phyloP scores from a whole-genome alignment of 2,113 vertebrate genomes.

The Circaetus cinerascens region DNA sequence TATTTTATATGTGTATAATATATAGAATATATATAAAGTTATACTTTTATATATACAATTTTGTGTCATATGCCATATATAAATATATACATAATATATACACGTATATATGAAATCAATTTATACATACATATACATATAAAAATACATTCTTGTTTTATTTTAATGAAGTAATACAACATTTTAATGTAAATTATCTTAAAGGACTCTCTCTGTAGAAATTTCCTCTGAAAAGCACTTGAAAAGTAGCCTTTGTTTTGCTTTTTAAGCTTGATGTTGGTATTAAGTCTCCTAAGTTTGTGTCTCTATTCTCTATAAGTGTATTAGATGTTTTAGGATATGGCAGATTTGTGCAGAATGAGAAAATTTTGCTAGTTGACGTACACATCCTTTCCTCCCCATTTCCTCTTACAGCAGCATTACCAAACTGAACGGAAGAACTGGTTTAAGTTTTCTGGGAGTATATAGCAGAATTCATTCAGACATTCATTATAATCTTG shows the following conservation, averaged over 20 bases:
- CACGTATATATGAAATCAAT: background rate
- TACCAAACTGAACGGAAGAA: background rate
- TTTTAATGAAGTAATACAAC: background rate
- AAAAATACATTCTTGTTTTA: background rate
- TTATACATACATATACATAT: background rate
- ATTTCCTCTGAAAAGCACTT: background rate
- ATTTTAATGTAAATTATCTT: background rate
- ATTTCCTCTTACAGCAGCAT: background rate
- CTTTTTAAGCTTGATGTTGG: background rate
- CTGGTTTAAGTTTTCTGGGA: background rate
- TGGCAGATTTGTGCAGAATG: background rate
- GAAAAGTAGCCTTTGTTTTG: background rate
- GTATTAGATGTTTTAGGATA: background rate
- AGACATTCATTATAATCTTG: background rate
- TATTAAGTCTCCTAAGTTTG: background rate
- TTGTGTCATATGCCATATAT: background rate
- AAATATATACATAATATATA: background rate
- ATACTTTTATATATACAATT: background rate
- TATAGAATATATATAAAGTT: background rate
- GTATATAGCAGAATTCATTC: background rate
- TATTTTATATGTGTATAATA: background rate
- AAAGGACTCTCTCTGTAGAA: background rate
- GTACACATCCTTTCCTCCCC: background rate
- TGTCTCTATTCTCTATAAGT: background rate
- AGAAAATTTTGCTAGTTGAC: background rate